Evolutionary conservation across 2,888 invertebrate genomes (phyloP), one percentile per base, ranked within the genome.

Genomic region (Dynastes grantii): DNA sequence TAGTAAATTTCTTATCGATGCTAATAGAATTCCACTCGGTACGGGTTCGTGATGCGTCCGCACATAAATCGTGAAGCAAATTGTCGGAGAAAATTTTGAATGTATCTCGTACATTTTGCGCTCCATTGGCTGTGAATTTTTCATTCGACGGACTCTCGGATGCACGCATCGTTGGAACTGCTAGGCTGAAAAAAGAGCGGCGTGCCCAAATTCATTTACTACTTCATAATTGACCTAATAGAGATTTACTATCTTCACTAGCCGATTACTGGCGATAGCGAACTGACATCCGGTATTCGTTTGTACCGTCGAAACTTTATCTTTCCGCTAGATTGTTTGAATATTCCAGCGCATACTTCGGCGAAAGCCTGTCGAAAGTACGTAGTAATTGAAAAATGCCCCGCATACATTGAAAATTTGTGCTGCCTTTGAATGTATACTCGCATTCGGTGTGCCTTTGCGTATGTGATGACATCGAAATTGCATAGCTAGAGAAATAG

Each of bases 81-180:
- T 68, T 73, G 40, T 58, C 58, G 58, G 58, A 73, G 73, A 58
- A 73, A 73, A 45, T 73, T 73, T 58, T 73, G 40, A 73, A 58
- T 40, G 58, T 61, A 40, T 61, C 73, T 16, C 61, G 61, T 61
- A 61, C 27, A 75, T 75, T 75, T 61, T 49, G 61, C 37, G 61
- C 61, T 75, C 49, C 73, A 75, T 75, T 22, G 61, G 58, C 45
- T 75, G 16, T 73, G 73, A 58, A 73, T 75, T 75, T 75, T 61
- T 61, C 40, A 61, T 75, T 75, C 22, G 61, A 61, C 61, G 55
- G 55, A 37, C 32, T 37, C 22, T n/a, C 45, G 63, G 45, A 61
- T 61, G 22, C 45, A 45, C 61, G 45, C 8, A 63, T 29, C 51
- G 27, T 61, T 5, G 61, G 61, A 5, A 75, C 51, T 13, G 32